Evolutionary conservation across 2,888 invertebrate species (phyloP).

Genomic region (Pammene aurita): DNA sequence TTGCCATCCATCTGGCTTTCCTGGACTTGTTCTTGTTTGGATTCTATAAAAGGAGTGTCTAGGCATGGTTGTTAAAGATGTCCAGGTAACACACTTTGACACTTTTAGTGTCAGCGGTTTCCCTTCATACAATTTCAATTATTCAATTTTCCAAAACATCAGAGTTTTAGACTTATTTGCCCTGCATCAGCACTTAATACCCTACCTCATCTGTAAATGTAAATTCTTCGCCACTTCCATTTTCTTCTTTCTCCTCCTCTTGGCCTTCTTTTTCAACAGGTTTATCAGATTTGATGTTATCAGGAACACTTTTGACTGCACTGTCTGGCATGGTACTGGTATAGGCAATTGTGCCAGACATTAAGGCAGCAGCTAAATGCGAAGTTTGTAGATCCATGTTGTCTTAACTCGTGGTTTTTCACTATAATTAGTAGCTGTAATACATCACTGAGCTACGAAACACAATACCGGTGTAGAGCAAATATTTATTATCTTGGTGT

Average conservation of each 20-base stretch:
- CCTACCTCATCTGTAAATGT: constrained; percentile 75
- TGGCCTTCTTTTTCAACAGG: constrained; percentile 57
- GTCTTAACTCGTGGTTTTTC: neutral
- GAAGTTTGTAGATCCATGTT: constrained; percentile 78
- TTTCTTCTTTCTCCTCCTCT: constrained; percentile 76
- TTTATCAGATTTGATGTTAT: constrained; percentile 64
- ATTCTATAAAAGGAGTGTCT: too few species aligned
- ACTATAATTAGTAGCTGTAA: neutral
- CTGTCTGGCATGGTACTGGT: constrained; percentile 49
- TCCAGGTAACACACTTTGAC: too few species aligned
- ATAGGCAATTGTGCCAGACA: constrained; percentile 67
- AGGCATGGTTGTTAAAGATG: too few species aligned
- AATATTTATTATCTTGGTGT: neutral
- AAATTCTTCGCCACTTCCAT: constrained; percentile 76
- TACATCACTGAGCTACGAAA: neutral
- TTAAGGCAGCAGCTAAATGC: constrained; percentile 76
- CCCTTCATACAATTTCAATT: too few species aligned
- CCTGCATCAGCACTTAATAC: too few species aligned
- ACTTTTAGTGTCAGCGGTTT: too few species aligned
- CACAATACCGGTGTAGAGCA: constrained; percentile 6
- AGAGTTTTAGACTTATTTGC: too few species aligned
- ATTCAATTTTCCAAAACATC: too few species aligned
- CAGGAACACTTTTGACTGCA: constrained; percentile 46
- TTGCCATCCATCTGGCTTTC: too few species aligned
- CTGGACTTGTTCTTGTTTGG: too few species aligned